Evolutionary conservation across 2,797 vertebrate genomes (phyloP).

Genomic region (Heliangelus exortis): DNA sequence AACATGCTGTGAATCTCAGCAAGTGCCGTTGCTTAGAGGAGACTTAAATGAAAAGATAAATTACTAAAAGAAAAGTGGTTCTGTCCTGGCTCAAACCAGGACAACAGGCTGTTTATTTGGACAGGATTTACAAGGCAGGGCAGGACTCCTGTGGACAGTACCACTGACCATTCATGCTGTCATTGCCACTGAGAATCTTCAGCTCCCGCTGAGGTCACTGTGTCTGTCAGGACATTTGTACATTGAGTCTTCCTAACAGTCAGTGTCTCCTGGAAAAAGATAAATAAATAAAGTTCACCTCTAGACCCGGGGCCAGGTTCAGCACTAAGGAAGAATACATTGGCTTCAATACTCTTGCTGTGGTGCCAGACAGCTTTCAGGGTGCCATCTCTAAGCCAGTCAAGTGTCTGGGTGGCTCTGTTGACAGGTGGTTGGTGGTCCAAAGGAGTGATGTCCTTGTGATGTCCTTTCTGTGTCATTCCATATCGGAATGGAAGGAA

Average conservation of each 20-base stretch:
- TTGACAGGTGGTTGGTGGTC: accelerated
- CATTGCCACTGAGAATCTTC: neutral
- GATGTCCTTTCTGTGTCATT: neutral
- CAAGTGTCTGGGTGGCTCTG: neutral
- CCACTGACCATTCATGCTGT: neutral
- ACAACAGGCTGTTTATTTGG: too few species aligned
- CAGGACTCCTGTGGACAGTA: neutral
- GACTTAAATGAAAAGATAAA: too few species aligned
- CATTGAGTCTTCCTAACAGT: neutral
- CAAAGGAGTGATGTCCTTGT: accelerated
- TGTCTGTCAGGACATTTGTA: neutral
- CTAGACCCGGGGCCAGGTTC: neutral
- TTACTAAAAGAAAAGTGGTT: too few species aligned
- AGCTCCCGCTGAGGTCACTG: neutral
- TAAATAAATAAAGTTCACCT: neutral
- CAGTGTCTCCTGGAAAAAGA: neutral
- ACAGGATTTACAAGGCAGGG: too few species aligned
- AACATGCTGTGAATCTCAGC: too few species aligned
- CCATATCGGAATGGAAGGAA: neutral
- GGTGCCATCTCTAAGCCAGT: neutral
- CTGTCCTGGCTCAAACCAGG: too few species aligned
- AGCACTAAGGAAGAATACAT: neutral
- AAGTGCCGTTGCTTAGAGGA: too few species aligned
- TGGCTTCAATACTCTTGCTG: neutral
- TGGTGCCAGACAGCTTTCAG: neutral